Base-by-base conservation (phyloP, 2,113 vertebrate genomes). In the Rattus norvegicus region DNA sequence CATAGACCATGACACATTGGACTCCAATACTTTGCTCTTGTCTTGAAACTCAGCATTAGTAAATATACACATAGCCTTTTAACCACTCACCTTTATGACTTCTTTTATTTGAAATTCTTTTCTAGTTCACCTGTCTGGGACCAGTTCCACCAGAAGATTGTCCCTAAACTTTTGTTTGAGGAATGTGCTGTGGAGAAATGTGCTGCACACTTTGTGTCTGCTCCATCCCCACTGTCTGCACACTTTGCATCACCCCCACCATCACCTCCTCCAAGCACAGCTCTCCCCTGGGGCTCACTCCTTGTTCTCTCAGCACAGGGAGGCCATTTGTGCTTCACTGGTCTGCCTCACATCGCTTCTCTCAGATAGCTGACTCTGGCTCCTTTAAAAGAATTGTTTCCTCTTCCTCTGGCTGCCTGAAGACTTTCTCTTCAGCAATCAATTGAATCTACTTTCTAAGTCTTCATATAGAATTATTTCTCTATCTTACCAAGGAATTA, bases 31-130 rank as follows among this genome's bases (percentile, higher is more conserved):
- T 3, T 87, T 61, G 61, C 22, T 79, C 28, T 39, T n/a, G 10
- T 88, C 49, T 67, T 84, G 7, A 65, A 76, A 61, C 36, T 88
- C 54, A 65, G 70, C 16, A 33, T 36, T 20, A 69, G 33, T 70
- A 59, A 75, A 39, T 49, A 67, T 14, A 4, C 56, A 47, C 8
- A 39, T 89, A 54, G 14, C 33, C 52, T 69, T 89, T 20, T 85
- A 70, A 20, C 30, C 77, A 47, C 17, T 43, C 10, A n/a, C 20
- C 54, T 47, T 61, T 94, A 76, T 19, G 26, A 67, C 26, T 56
- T 73, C 43, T 43, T 85, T 86, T 91, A 79, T 72, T 72, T 24
- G 56, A 59, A 52, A 7, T 95, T 86, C 6, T 75, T 91, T 70
- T 6, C 43, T n/a, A 20, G 24, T 54, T 69, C 22, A 85, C 47